Percentiles rank a stretch among this genome's conserved stretches.
phyloP scores from a whole-genome alignment of 37 sponge, comb jelly and placozoan genomes.

The Ianthella basta region DNA sequence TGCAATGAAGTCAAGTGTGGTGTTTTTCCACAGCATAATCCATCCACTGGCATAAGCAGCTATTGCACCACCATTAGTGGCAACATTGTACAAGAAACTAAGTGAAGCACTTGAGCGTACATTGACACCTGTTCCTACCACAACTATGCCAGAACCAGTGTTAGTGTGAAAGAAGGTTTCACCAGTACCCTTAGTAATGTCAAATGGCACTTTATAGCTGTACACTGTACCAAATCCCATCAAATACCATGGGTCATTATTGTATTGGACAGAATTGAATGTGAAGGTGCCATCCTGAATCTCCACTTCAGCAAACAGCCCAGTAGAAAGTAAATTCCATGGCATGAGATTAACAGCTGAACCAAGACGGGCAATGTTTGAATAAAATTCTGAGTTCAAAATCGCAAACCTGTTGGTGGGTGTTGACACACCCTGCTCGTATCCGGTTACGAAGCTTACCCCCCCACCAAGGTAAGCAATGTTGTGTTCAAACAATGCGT shows the following conservation, averaged over 20 bases:
- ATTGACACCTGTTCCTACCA: neutral
- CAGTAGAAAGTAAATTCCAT: neutral
- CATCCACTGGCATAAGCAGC: neutral
- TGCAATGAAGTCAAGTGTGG: neutral
- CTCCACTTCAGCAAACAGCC: neutral
- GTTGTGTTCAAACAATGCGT: neutral
- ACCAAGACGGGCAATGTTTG: conserved; percentile 4
- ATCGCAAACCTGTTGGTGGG: neutral
- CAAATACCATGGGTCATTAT: neutral
- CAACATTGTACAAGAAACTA: neutral
- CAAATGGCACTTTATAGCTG: neutral
- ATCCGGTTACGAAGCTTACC: neutral
- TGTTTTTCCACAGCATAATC: neutral
- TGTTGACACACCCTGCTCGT: neutral
- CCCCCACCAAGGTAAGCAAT: conserved; percentile 13
- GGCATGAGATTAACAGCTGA: neutral
- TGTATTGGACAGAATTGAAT: neutral
- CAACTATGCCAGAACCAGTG: neutral
- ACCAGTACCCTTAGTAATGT: no score
- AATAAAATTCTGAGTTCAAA: neutral
- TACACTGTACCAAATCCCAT: conserved; percentile 9
- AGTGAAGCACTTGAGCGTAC: neutral
- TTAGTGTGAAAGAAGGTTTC: neutral
- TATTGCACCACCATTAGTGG: conserved; percentile 8
- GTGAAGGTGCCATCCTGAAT: neutral